Base-by-base conservation (phyloP, 2,113 vertebrate genomes). In the Anas platyrhynchos region DNA sequence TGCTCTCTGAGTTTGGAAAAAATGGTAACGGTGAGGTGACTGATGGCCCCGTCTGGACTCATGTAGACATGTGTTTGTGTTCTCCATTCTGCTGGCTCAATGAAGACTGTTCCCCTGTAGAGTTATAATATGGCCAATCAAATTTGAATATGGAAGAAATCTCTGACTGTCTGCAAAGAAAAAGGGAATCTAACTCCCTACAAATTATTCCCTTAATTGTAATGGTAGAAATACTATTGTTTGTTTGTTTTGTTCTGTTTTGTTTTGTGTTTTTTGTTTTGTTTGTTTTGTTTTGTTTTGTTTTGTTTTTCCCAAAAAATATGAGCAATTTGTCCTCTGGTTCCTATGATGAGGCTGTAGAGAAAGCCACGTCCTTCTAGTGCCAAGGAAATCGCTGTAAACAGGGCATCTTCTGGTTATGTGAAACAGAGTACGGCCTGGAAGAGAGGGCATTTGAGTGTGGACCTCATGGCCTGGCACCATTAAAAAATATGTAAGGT, bases 391-490 rank as follows among this genome's bases (percentile, higher is more conserved):
- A 79, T 61, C 7, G 7, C 10, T 72, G 41, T 1, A 13, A 22
- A 62, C 2, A 8, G 62, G 82, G 71, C 27, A 79, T 11, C 9
- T 16, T 73, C 32, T 72, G 52, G 48, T 26, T 36, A 23, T 11
- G 13, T 18, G 69, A 80, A 93, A 90, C 16, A 34, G 9, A 63
- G 7, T 7, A 13, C 0, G 1, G 5, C 16, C 15, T 31, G 48
- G 71, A 58, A 85, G n/a, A 74, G 32, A 69, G 7, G 7, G 62
- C 32, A 14, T 21, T 50, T 55, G 34, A 56, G 6, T 26, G 31
- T 62, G 46, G 2, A 2, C 7, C 41, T 69, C 16, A 31, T 2
- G 6, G 31, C 55, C 41, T 0, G 1, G 13, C 23, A 83, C 38
- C 31, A 17, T 58, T 54, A 74, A 84, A 71, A 25, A 27, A n/a